Percentiles rank a stretch among this genome's conserved stretches.
phyloP scores from a whole-genome alignment of 2,113 vertebrate genomes.

The Gasterosteus nipponicus region DNA sequence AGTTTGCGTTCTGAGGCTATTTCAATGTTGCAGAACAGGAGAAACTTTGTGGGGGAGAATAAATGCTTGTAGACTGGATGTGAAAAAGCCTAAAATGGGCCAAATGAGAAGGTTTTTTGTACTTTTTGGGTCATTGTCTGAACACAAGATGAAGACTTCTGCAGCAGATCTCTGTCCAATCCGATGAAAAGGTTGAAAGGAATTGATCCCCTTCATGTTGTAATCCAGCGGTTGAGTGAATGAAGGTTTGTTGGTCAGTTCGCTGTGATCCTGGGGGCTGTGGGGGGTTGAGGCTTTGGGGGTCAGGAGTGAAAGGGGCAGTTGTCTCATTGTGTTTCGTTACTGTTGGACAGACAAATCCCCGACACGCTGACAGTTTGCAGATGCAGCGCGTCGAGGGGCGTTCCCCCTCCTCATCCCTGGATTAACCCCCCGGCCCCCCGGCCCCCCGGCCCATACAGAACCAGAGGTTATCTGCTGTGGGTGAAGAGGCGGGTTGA shows the following conservation, averaged over 20 bases:
- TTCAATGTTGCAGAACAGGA: background rate
- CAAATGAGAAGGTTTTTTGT: background rate
- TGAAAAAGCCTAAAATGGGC: background rate
- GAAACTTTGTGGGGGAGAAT: background rate
- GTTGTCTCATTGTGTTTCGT: constrained; percentile 66
- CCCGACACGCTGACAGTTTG: constrained; percentile 42
- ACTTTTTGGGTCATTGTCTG: background rate
- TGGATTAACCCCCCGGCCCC: constrained; percentile 61
- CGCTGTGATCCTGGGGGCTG: constrained; percentile 40
- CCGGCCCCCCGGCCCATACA: constrained; percentile 8
- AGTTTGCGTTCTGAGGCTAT: background rate
- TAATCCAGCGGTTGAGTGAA: constrained; percentile 59
- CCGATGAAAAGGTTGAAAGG: constrained; percentile 50
- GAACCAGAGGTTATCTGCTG: constrained; percentile 58
- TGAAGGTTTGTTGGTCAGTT: constrained; percentile 49
- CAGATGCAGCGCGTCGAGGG: constrained; percentile 52
- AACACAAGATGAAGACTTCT: constrained; percentile 1
- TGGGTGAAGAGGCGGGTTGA: constrained; percentile 47
- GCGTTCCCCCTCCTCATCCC: constrained; percentile 35
- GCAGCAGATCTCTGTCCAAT: constrained; percentile 24
- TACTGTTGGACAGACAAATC: constrained; percentile 52
- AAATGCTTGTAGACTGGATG: background rate
- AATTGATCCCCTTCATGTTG: constrained; percentile 58
- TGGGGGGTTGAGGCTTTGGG: background rate
- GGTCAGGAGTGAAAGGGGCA: constrained; percentile 59